Base-by-base conservation (phyloP, 2,888 invertebrate species). In the Pachliopta kotzebuea region DNA sequence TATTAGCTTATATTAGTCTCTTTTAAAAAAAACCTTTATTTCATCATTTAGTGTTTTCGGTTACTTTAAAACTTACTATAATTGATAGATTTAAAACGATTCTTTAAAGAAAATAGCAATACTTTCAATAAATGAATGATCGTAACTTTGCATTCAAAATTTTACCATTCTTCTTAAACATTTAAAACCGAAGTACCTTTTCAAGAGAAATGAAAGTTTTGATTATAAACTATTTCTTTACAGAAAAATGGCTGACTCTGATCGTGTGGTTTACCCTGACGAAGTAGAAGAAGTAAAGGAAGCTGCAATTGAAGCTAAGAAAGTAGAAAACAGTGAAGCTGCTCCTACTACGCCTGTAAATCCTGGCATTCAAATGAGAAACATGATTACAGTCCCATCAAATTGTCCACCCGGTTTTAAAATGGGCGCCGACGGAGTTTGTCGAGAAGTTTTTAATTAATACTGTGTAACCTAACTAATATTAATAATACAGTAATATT, bases 231-330 rank as follows among this genome's bases (percentile, higher is more conserved):
- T 2, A 18, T 49, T 50, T 55, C 66, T 69, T 73, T 67, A 65
- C 72, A 63, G 77, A 76, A 79, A 67, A 73, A 89, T 89, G 89
- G 83, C 87, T 20, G 87, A 86, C 67, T 76, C 75, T 20, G 73
- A 84, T 52, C 83, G 82, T 56, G 71, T 88, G 24, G 81, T 86
- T 1, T 85, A 76, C 69, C 85, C 87, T 20, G 85, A 88, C n/a
- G 86, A 89, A 70, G 80, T 83, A 0, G 79, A 81, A 1, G 81
- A 81, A 20, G 72, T 63, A 1, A 84, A 86, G 65, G 65, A 60
- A 29, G 68, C 69, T 18, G 60, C 61, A 17, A 56, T 52, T 9
- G 64, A 66, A 24, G 65, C 54, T 2, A 78, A 68, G 68, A 72
- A 71, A 11, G 76, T 73, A 1, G 68, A 64, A 14, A 58, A 62